Evolutionary conservation across 2,797 vertebrate species (phyloP).

Genomic region (Oreochromis mossambicus): DNA sequence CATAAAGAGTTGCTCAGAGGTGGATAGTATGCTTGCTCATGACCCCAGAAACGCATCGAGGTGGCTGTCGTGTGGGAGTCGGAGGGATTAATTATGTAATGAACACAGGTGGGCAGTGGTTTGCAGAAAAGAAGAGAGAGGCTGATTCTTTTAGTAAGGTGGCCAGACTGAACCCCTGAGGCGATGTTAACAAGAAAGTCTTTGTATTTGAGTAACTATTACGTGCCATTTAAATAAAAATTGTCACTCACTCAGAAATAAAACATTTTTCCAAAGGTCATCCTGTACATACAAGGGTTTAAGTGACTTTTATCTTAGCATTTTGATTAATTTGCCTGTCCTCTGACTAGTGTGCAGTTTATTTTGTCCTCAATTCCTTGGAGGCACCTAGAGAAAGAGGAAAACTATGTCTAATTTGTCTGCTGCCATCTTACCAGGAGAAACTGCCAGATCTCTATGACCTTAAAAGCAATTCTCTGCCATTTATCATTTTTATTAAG

Average conservation of each 20-base stretch:
- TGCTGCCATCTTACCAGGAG: slow-evolving; percentile 46
- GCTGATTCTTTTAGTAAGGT: slow-evolving; percentile 36
- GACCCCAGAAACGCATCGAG: slow-evolving; percentile 25
- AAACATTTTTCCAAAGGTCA: slow-evolving; percentile 53
- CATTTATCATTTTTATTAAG: slow-evolving; percentile 62
- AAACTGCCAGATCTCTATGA: slow-evolving; percentile 48
- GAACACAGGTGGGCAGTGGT: slow-evolving; percentile 29
- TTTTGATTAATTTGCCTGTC: slow-evolving; percentile 43
- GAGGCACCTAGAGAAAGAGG: slow-evolving; percentile 25
- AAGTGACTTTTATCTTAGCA: slow-evolving; percentile 51
- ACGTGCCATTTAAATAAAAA: slow-evolving; percentile 14
- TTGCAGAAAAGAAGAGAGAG: slow-evolving; percentile 8
- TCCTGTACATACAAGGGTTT: slow-evolving; percentile 27
- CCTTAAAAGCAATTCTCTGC: slow-evolving; percentile 53
- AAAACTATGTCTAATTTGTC: slow-evolving; percentile 58
- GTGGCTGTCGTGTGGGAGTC: slow-evolving; percentile 32
- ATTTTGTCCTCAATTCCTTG: slow-evolving; percentile 12
- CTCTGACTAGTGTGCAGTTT: slow-evolving; percentile 8
- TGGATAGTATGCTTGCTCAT: slow-evolving; percentile 24
- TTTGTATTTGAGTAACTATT: slow-evolving; percentile 38
- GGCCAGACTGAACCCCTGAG: background rate
- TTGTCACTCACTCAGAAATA: slow-evolving; percentile 8
- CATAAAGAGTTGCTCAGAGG: slow-evolving; percentile 21
- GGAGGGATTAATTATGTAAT: slow-evolving; percentile 56
- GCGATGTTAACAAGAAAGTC: slow-evolving; percentile 6